phyloP scores from a whole-genome alignment of 2,113 vertebrate species.

The Amphilophus citrinellus region DNA sequence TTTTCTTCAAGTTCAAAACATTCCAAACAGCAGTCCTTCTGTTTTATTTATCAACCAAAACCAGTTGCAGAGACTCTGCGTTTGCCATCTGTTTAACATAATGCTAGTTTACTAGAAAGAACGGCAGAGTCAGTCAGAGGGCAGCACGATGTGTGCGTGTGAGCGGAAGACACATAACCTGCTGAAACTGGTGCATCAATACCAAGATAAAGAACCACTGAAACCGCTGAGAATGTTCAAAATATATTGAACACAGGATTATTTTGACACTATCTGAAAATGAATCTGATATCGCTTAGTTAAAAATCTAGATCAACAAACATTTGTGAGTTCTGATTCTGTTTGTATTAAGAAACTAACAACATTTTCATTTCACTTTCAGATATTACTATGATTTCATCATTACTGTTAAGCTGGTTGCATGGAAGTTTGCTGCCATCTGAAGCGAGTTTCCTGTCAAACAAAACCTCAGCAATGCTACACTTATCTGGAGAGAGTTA shows the following conservation, averaged over 20 bases:
- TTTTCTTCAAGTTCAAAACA: constrained; percentile 5
- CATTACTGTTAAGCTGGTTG: not conserved
- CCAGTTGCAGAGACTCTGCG: not conserved
- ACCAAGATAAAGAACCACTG: not conserved
- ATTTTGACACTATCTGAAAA: not conserved
- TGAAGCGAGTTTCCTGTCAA: constrained; percentile 3
- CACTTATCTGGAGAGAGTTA: not conserved
- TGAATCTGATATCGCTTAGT: no score
- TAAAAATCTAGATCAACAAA: not conserved
- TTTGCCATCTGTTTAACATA: not conserved
- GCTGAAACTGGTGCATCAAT: not conserved
- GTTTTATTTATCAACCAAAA: constrained; percentile 8
- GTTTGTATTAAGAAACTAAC: not conserved
- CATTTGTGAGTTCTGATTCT: not conserved
- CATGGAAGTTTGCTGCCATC: constrained; percentile 6
- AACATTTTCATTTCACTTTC: not conserved
- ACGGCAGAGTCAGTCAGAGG: not conserved
- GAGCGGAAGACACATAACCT: not conserved
- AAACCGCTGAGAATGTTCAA: no score
- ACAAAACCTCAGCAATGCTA: not conserved
- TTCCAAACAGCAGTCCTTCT: not conserved
- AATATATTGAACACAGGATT: no score
- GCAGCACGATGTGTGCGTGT: not conserved
- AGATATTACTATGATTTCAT: constrained; percentile 4
- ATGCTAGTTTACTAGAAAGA: not conserved